These are phyloP conservation scores for Hylyphantes graminicola DNA, from an alignment of 1,140 invertebrate genomes.

Conservation along the genomic window DNA sequence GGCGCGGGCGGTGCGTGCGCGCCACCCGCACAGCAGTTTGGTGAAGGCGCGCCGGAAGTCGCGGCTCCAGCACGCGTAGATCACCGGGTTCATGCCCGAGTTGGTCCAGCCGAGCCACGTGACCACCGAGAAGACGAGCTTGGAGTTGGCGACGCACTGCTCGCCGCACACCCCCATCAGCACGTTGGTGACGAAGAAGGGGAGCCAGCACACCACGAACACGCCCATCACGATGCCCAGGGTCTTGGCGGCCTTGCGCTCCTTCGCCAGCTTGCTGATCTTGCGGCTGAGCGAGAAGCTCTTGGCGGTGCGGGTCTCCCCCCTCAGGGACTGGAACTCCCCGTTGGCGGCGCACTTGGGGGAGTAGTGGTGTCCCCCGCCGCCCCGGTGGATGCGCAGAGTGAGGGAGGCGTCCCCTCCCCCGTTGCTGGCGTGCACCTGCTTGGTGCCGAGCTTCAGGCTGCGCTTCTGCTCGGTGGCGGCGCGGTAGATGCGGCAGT, in stretches of 20 bases:
- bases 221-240: slow-evolving; percentile 70
- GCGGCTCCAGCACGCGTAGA: slow-evolving; percentile 96
- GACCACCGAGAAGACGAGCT: slow-evolving; percentile 86
- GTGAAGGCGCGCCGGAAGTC: slow-evolving; percentile 84
- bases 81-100: slow-evolving; percentile 97
- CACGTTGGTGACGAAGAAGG: slow-evolving; percentile 78
- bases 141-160: slow-evolving; percentile 84
- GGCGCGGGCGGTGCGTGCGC: slow-evolving; percentile 26
- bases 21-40: slow-evolving; percentile 63
- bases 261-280: slow-evolving; percentile 80
- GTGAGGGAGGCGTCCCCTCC: slow-evolving; percentile 69
- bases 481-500: slow-evolving; percentile 93
- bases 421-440: slow-evolving; percentile 70
- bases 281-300: slow-evolving; percentile 86
- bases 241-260: slow-evolving; percentile 73
- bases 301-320: slow-evolving; percentile 41
- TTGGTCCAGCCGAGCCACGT: slow-evolving; percentile 99
- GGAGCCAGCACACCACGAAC: slow-evolving; percentile 61
- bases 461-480: slow-evolving; percentile 92
- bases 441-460: slow-evolving; percentile 76
- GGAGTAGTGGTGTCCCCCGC: slow-evolving; percentile 64
- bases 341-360: neutral
- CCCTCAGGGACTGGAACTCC: slow-evolving; percentile 30
- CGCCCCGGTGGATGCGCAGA: slow-evolving; percentile 88
- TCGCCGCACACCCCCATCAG: slow-evolving; percentile 88